phyloP scores from a whole-genome alignment of 1,140 invertebrate genomes.

The Rhyzopertha dominica region DNA sequence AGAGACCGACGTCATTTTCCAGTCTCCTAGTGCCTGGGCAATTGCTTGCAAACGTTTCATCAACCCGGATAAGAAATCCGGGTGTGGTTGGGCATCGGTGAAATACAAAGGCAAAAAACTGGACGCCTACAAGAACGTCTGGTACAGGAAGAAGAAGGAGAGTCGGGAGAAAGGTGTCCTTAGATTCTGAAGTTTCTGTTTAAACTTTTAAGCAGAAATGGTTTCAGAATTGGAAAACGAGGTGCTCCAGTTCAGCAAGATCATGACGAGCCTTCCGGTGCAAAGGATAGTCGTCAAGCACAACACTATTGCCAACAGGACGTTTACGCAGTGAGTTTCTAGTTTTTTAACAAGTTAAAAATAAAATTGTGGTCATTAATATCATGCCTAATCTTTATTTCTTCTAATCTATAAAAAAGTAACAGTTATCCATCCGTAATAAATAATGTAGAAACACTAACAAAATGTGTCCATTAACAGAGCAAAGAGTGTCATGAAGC shows the following conservation, averaged over 20 bases:
- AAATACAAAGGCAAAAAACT: conserved; percentile 80
- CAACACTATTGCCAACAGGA: conserved; percentile 62
- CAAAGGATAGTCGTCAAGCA: conserved; percentile 63
- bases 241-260: conserved; percentile 19
- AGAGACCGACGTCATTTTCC: conserved; percentile 81
- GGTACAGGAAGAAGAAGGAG: conserved; percentile 67
- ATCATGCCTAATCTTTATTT: conserved; percentile 6
- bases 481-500: too few relatives aligned
- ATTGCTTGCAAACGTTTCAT: conserved; percentile 86
- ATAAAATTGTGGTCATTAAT: neutral
- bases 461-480: too few relatives aligned
- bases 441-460: too few relatives aligned
- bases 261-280: conserved; percentile 40
- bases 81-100: conserved; percentile 84
- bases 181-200: conserved; percentile 1
- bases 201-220: neutral
- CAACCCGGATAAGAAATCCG: conserved; percentile 86
- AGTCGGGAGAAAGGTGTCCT: conserved; percentile 19
- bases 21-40: conserved; percentile 88
- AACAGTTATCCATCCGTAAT: too few relatives aligned
- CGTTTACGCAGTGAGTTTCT: conserved; percentile 61
- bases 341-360: conserved; percentile 4
- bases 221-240: conserved; percentile 45
- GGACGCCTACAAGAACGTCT: conserved; percentile 80
- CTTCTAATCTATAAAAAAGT: neutral